Percentiles rank a stretch among this genome's conserved stretches.
Evolutionary conservation across 2,888 invertebrate genomes (phyloP).

Genomic region (Cryptosula pallasiana): DNA sequence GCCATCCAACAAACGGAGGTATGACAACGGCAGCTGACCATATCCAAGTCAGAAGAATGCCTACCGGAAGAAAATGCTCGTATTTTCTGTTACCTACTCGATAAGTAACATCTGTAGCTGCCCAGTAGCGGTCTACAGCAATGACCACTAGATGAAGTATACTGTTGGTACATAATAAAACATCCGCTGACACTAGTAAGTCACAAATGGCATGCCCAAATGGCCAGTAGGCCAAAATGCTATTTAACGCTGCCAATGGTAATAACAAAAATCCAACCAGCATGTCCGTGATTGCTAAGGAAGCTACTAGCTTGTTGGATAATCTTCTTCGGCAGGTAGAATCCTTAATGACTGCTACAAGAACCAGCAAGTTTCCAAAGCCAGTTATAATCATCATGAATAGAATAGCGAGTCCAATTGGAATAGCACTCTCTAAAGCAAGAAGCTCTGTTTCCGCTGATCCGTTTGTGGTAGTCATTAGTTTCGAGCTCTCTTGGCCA

Average conservation of each 20-base stretch:
- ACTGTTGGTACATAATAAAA: constrained; percentile 91
- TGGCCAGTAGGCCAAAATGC: constrained; percentile 64
- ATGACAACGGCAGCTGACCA: constrained; percentile 86
- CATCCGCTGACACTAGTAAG: constrained; percentile 95
- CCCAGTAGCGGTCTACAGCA: constrained; percentile 95
- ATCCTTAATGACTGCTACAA: constrained; percentile 90
- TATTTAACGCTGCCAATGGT: constrained; percentile 55
- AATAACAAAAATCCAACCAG: constrained; percentile 85
- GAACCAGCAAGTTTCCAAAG: constrained; percentile 95
- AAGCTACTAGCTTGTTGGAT: constrained; percentile 92
- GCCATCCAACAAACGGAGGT: constrained; percentile 74
- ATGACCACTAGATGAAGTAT: constrained; percentile 94
- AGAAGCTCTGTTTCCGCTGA: background rate
- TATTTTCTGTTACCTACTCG: constrained; percentile 69
- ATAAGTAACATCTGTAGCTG: constrained; percentile 94
- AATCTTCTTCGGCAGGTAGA: constrained; percentile 86
- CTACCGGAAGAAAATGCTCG: constrained; percentile 70
- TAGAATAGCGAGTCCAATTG: background rate
- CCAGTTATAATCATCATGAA: constrained; percentile 60
- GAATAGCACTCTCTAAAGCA: background rate
- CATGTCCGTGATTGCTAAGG: constrained; percentile 91
- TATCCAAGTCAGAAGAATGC: constrained; percentile 87
- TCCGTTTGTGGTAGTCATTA: background rate
- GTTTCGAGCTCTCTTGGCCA: too few relatives aligned
- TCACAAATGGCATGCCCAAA: constrained; percentile 82